phyloP scores from a whole-genome alignment of 2,888 invertebrate species.

The Trissoscelio sp. region DNA sequence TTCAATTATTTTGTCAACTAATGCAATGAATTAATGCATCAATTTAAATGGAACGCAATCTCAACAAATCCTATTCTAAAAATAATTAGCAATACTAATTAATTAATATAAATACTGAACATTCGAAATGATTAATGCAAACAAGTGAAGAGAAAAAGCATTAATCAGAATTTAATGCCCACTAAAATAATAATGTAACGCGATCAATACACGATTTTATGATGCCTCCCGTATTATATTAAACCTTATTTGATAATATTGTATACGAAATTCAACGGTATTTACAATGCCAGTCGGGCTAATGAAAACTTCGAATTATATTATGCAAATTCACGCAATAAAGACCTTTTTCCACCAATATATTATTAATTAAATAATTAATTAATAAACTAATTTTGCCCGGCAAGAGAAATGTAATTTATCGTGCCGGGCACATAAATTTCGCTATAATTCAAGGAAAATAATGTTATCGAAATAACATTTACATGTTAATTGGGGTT shows the following conservation, averaged over 20 bases:
- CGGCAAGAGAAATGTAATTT: constrained; percentile 1
- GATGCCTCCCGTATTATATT: constrained; percentile 15
- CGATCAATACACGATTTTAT: constrained; percentile 49
- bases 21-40: too few relatives aligned
- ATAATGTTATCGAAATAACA: constrained; percentile 24
- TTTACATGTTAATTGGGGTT: neutral
- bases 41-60: too few relatives aligned
- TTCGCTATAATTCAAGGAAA: constrained; percentile 3
- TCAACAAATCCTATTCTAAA: too few relatives aligned
- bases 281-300: constrained; percentile 13
- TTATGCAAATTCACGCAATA: constrained; percentile 11
- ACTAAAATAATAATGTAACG: constrained; percentile 42
- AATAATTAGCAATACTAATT: too few relatives aligned
- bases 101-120: too few relatives aligned
- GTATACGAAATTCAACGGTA: neutral
- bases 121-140: constrained; percentile 20
- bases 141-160: neutral
- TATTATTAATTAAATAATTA: constrained; percentile 12
- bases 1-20: too few relatives aligned
- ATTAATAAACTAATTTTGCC: constrained; percentile 12
- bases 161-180: constrained; percentile 26
- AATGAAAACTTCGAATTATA: constrained; percentile 3
- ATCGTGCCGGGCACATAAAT: neutral
- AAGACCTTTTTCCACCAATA: neutral
- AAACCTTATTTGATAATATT: constrained; percentile 26